Base-by-base conservation (phyloP, 2,888 invertebrate species). In the Eilema caniola region DNA sequence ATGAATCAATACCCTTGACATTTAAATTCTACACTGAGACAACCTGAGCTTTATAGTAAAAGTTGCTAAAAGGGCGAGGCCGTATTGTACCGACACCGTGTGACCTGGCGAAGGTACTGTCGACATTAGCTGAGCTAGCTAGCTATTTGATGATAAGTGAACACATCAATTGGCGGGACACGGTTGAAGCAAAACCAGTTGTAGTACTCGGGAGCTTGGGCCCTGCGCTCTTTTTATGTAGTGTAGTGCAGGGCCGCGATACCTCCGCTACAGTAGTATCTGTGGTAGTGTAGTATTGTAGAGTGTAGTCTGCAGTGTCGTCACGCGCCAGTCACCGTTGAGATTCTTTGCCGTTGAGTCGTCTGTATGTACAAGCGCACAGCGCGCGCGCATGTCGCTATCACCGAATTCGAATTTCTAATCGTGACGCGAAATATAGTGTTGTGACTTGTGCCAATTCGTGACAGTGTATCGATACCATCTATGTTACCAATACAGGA, bases 121-220 rank as follows among this genome's bases (percentile, higher is more conserved):
- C 76, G 79, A 76, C 75, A 77, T 66, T 73, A 62, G 69, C 63
- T 64, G 65, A 73, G 62, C 67, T 71, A 73, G 69, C 70, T 71
- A 73, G 66, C 70, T 71, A 74, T 83, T 57, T 66, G 84, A 83
- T 86, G 88, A 87, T 85, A 86, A 87, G 82, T 89, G 87, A 89
- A 88, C 87, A 87, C 87, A 85, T 86, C 86, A 83, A 85, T 88
- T 79, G 83, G 80, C 82, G 86, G 84, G 84, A 86, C 88, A 89
- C 86, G 82, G 82, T 85, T 84, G 80, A 84, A 85, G 81, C 82
- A 90, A 61, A 93, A 93, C 93, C 91, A 91, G 93, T 92, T 90
- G 83, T 86, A 86, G 85, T 85, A 87, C 83, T 83, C 79, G 81
- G 85, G 87, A 88, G 88, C 88, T 87, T 88, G 86, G 85, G 85